phyloP scores from a whole-genome alignment of 35 echinoderm and acorn worm genomes.

The Nesometra sesokonis region DNA sequence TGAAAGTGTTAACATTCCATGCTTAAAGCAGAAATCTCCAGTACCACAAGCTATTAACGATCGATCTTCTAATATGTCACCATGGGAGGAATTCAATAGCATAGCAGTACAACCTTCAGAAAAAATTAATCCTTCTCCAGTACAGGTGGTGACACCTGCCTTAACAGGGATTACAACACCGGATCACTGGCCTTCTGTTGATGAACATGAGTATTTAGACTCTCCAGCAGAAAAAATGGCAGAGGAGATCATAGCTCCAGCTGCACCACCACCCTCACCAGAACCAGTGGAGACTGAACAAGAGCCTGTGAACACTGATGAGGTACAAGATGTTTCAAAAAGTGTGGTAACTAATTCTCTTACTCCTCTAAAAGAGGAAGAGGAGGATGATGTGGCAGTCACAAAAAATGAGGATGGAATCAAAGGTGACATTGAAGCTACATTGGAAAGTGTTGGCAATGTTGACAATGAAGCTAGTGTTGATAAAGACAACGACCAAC shows the following conservation, averaged over 20 bases:
- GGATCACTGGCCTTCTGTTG: neutral
- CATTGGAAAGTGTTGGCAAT: neutral
- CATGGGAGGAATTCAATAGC: neutral
- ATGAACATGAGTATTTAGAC: neutral
- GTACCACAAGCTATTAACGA: neutral
- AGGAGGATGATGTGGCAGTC: neutral
- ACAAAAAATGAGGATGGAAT: neutral
- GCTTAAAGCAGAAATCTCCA: neutral
- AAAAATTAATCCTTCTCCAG: neutral
- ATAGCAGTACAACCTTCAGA: neutral
- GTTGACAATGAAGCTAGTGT: neutral
- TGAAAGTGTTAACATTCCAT: neutral
- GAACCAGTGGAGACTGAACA: neutral
- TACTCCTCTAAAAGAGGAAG: neutral
- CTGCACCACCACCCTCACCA: neutral
- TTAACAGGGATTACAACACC: neutral
- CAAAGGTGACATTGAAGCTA: no score
- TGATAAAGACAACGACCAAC: neutral
- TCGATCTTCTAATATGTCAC: neutral
- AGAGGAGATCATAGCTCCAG: neutral
- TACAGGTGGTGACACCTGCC: neutral
- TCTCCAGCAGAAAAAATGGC: neutral
- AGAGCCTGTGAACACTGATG: neutral
- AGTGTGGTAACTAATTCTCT: neutral
- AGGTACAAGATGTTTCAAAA: neutral